Evolutionary conservation across 2,888 invertebrate species (phyloP).

Genomic region (Arge pagana): DNA sequence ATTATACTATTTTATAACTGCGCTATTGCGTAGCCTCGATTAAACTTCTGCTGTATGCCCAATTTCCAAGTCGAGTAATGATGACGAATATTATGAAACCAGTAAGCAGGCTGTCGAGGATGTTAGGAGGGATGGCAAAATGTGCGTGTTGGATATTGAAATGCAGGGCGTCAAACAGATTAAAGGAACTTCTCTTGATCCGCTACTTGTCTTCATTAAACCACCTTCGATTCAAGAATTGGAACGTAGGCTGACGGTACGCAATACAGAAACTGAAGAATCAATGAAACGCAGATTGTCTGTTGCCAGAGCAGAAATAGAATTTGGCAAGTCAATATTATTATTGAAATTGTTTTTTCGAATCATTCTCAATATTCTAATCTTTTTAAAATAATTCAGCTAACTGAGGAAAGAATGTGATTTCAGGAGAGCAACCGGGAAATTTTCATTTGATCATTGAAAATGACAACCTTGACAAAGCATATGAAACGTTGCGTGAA

Average conservation of each 20-base stretch:
- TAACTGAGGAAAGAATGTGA: background rate
- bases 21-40: background rate
- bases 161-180: slow-evolving; percentile 92
- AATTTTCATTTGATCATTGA: slow-evolving; percentile 84
- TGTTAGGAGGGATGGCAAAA: slow-evolving; percentile 78
- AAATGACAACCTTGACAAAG: slow-evolving; percentile 81
- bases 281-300: slow-evolving; percentile 77
- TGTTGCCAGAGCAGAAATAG: slow-evolving; percentile 79
- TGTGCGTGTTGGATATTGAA: slow-evolving; percentile 94
- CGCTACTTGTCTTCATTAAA: slow-evolving; percentile 86
- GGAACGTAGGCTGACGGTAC: slow-evolving; percentile 71
- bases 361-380: background rate
- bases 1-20: background rate
- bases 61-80: too few species aligned
- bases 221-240: slow-evolving; percentile 86
- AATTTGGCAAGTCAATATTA: too few species aligned
- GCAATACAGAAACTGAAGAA: slow-evolving; percentile 92
- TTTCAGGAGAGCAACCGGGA: slow-evolving; percentile 65
- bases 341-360: background rate
- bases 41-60: too few species aligned
- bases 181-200: slow-evolving; percentile 79
- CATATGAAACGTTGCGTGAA: slow-evolving; percentile 75
- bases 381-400: background rate
- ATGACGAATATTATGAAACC: slow-evolving; percentile 42
- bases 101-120: slow-evolving; percentile 85